These are phyloP conservation scores for Apostichopus japonicus DNA, from an alignment of 35 echinoderm and acorn worm genomes.

Conservation along the genomic window DNA sequence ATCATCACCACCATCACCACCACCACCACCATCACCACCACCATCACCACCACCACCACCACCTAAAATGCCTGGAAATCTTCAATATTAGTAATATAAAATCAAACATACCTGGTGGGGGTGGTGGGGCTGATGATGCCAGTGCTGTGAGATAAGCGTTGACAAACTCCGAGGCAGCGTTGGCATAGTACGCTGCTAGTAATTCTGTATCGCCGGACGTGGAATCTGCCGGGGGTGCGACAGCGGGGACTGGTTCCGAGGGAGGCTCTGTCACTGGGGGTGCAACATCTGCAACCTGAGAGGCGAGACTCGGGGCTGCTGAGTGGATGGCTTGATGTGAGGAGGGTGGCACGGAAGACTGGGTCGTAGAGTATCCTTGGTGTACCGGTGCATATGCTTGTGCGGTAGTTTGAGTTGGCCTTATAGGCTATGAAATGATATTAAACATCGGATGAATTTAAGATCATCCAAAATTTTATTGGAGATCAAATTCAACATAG, in stretches of 20 bases:
- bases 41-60: too few relatives aligned
- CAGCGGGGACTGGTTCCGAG: background rate
- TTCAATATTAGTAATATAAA: too few relatives aligned
- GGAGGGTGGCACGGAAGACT: background rate
- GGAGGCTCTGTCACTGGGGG: constrained; percentile 30
- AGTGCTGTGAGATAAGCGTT: constrained; percentile 47
- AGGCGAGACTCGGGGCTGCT: background rate
- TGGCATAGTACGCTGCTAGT: constrained; percentile 29
- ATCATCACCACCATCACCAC: too few relatives aligned
- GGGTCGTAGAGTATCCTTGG: background rate
- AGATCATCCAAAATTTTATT: too few relatives aligned
- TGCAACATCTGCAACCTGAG: constrained; percentile 11
- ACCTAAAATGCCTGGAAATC: too few relatives aligned
- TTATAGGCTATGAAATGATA: background rate
- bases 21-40: too few relatives aligned
- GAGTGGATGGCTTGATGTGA: background rate
- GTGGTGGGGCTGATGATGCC: constrained; percentile 53
- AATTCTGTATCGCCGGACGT: background rate
- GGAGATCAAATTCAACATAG: too few relatives aligned
- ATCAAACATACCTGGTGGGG: constrained; percentile 41
- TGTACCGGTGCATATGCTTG: constrained; percentile 4
- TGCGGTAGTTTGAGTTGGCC: background rate
- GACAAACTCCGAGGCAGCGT: constrained; percentile 41
- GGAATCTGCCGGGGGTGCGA: background rate
- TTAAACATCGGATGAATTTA: background rate